A percentile compares a stretch with the other conserved stretches of the same genome.
Conservation (phyloP, 1,140 invertebrate species). For the Trachymyrmex cornetzi region DNA sequence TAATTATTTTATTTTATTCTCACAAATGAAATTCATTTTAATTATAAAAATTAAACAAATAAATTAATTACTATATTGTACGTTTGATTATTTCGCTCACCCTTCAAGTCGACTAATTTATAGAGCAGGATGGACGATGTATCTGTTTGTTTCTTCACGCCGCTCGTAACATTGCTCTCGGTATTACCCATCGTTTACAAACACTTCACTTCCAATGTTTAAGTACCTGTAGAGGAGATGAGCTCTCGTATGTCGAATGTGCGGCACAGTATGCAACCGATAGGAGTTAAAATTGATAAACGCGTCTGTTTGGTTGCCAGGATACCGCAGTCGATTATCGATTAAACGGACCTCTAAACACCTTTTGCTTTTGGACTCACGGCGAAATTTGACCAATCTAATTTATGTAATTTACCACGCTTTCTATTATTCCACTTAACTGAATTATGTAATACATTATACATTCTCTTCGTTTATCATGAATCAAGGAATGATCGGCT, state of each 20-base stretch:
- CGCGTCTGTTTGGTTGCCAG: conserved; percentile 58
- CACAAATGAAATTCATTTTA: background rate
- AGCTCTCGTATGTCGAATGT: background rate
- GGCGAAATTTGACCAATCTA: background rate
- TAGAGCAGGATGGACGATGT: conserved; percentile 93
- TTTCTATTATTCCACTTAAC: background rate
- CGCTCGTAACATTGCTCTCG: conserved; percentile 96
- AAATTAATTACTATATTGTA: background rate
- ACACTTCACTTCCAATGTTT: conserved; percentile 23
- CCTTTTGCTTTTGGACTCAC: background rate
- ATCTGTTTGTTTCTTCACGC: conserved; percentile 96
- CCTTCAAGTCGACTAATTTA: conserved; percentile 95
- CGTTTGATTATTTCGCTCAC: conserved; percentile 83
- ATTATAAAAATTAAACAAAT: conserved; percentile 24
- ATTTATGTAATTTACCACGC: background rate
- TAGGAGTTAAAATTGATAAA: conserved; percentile 17
- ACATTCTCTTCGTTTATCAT: background rate
- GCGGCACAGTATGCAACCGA: background rate
- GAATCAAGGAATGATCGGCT: background rate
- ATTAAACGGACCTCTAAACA: conserved; percentile 46
- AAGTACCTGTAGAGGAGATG: background rate
- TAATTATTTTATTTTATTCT: background rate
- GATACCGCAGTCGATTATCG: conserved; percentile 52
- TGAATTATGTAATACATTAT: background rate
- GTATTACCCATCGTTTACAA: conserved; percentile 93